Evolutionary conservation across 2,113 vertebrate genomes (phyloP), one percentile per base, ranked within the genome.

Genomic region (Melanostigma gelatinosum): DNA sequence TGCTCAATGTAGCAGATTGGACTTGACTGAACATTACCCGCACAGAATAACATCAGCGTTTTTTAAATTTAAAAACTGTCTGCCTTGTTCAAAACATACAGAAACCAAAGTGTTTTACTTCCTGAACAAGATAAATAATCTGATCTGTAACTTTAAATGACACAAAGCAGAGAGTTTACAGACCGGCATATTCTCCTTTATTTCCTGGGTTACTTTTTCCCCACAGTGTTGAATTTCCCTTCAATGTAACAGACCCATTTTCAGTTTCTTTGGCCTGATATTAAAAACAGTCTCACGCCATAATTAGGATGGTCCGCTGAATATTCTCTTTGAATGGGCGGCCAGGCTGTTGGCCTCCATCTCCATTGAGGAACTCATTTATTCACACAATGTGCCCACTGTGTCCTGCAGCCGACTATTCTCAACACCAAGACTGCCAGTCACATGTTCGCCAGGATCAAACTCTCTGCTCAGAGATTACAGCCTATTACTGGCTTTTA

Each of bases 361-460:
- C 60, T 74, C 79, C 24, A 71, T 62, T 46, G 61, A 83, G 84
- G 68, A 81, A 70, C 78, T 77, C n/a, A 36, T 66, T 79, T 79
- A 79, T 79, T 50, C 54, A 64, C 74, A 91, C 85, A 92, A 86
- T 89, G 89, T 80, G n/a, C 22, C 62, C 83, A 72, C 71, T 88
- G 87, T 92, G 81, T 79, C 36, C 72, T 20, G 77, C 72, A 61
- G 84, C 50, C 76, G 38, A 72, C 72, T 67, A 11, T 42, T 64
- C 22, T 54, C 80, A 40, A 15, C 24, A 8, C 15, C 15, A 76
- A 57, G 32, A 36, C 64, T 5, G 42, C 2, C 6, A 0, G 60
- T 85, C 90, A 89, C 71, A 66, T 87, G 86, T 40, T 85, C 69
- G 24, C 68, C 73, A 63, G 36, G 61, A 38, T 74, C 68, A 50